Evolutionary conservation across 1,140 invertebrate species (phyloP).

Genomic region (Anoplophora glabripennis): DNA sequence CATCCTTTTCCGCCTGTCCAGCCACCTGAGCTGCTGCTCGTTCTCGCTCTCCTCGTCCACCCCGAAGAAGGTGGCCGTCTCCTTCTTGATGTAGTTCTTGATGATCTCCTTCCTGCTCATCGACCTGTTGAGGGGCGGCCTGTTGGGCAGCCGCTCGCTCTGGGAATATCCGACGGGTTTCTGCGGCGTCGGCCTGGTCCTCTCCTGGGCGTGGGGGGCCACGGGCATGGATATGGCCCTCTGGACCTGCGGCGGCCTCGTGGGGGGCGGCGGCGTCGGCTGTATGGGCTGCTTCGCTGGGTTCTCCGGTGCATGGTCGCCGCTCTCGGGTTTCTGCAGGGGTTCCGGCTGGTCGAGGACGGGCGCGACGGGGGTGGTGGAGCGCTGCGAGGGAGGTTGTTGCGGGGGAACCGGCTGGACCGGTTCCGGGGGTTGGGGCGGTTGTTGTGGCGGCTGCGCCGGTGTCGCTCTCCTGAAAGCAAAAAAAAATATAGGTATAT

Average conservation of each 20-base stretch:
- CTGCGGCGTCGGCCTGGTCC: slow-evolving; percentile 49
- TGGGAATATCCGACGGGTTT: slow-evolving; percentile 39
- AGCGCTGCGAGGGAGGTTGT: slow-evolving; percentile 6
- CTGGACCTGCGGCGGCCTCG: slow-evolving; percentile 19
- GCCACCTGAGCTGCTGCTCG: slow-evolving; percentile 68
- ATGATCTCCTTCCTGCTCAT: slow-evolving; percentile 50
- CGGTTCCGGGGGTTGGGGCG: slow-evolving; percentile 17
- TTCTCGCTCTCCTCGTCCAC: slow-evolving; percentile 70
- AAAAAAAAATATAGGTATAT: neutral
- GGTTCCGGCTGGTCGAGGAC: neutral
- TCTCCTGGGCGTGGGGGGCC: slow-evolving; percentile 42
- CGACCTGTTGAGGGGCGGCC: slow-evolving; percentile 44
- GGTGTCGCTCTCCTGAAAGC: slow-evolving; percentile 9
- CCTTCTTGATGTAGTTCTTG: slow-evolving; percentile 67
- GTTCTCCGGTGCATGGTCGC: slow-evolving; percentile 2
- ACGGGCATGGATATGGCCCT: slow-evolving; percentile 49
- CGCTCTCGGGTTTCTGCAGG: slow-evolving; percentile 12
- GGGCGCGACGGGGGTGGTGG: slow-evolving; percentile 6
- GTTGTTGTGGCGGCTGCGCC: neutral
- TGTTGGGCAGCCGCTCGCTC: slow-evolving; percentile 43
- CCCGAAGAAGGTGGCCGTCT: slow-evolving; percentile 77
- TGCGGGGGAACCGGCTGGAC: slow-evolving; percentile 11
- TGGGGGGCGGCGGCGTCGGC: slow-evolving; percentile 22
- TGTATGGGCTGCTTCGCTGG: slow-evolving; percentile 10
- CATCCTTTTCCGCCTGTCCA: slow-evolving; percentile 69